These are phyloP conservation scores for Acronicta leporina DNA, from an alignment of 2,888 invertebrate species.

Conservation along the genomic window DNA sequence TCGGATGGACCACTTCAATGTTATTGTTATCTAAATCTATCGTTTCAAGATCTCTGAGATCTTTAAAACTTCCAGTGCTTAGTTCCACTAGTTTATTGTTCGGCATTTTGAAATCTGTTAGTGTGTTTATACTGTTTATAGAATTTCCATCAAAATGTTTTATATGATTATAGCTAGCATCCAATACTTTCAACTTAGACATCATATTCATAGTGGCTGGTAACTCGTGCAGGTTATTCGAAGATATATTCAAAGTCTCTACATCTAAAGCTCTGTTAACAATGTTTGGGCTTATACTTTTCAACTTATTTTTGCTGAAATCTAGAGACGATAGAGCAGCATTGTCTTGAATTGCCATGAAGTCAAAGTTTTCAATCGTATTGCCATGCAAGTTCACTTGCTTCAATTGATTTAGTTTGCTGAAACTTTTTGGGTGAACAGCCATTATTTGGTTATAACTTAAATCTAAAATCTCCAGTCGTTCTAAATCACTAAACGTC, in stretches of 20 bases:
- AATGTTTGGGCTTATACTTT: conserved; percentile 90
- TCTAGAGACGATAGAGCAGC: conserved; percentile 91
- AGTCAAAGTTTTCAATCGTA: conserved; percentile 91
- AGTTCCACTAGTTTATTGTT: conserved; percentile 93
- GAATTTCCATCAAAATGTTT: conserved; percentile 91
- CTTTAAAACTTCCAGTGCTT: conserved; percentile 92
- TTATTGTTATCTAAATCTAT: conserved; percentile 95
- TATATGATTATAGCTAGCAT: conserved; percentile 94
- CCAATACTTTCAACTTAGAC: conserved; percentile 91
- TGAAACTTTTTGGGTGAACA: conserved; percentile 91
- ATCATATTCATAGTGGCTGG: conserved; percentile 92
- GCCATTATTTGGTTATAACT: conserved; percentile 92
- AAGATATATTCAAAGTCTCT: conserved; percentile 93
- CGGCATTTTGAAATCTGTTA: conserved; percentile 92
- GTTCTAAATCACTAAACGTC: conserved; percentile 91
- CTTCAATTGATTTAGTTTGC: conserved; percentile 90
- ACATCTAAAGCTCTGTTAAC: conserved; percentile 91
- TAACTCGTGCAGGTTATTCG: conserved; percentile 92
- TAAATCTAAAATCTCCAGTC: conserved; percentile 93
- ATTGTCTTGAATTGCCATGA: conserved; percentile 91
- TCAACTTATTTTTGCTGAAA: conserved; percentile 93
- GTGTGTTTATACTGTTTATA: conserved; percentile 91
- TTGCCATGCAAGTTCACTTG: conserved; percentile 94
- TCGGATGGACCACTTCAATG: conserved; percentile 92
- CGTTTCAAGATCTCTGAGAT: conserved; percentile 91